Conservation (phyloP, 2,888 invertebrate genomes). For the Heteromurus nitidus region DNA sequence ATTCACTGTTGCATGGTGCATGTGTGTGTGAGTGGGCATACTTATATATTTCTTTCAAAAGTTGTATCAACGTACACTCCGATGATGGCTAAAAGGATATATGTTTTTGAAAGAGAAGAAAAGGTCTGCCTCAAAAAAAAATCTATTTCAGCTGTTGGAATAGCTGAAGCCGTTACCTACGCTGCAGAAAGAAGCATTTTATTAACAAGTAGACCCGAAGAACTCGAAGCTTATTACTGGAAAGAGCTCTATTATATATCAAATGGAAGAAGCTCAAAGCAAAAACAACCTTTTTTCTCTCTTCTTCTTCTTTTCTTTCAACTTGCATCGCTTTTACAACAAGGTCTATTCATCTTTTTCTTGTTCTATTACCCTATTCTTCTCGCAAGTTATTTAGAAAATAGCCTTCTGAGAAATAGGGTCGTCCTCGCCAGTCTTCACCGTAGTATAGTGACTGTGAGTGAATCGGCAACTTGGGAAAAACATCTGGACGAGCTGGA, state of each 20-base stretch:
- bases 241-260: slow-evolving; percentile 3
- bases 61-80: too few relatives aligned
- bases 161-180: neutral
- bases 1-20: neutral
- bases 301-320: neutral
- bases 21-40: neutral
- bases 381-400: slow-evolving; percentile 30
- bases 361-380: slow-evolving; percentile 20
- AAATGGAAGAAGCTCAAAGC: neutral
- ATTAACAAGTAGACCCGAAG: neutral
- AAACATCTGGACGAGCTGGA: slow-evolving; percentile 44
- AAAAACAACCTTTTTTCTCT: slow-evolving; percentile 28
- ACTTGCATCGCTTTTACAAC: slow-evolving; percentile 21
- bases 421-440: slow-evolving; percentile 35
- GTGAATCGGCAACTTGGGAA: slow-evolving; percentile 36
- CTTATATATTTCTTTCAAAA: too few relatives aligned
- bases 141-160: neutral
- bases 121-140: neutral
- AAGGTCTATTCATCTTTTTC: slow-evolving; percentile 28
- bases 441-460: too few relatives aligned
- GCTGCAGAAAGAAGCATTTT: neutral
- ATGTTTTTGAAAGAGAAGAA: neutral
- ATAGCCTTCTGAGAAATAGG: slow-evolving; percentile 59
- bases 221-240: neutral
- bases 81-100: neutral